Evolutionary conservation across 2,797 vertebrate genomes (phyloP).

Genomic region (Heliangelus exortis): DNA sequence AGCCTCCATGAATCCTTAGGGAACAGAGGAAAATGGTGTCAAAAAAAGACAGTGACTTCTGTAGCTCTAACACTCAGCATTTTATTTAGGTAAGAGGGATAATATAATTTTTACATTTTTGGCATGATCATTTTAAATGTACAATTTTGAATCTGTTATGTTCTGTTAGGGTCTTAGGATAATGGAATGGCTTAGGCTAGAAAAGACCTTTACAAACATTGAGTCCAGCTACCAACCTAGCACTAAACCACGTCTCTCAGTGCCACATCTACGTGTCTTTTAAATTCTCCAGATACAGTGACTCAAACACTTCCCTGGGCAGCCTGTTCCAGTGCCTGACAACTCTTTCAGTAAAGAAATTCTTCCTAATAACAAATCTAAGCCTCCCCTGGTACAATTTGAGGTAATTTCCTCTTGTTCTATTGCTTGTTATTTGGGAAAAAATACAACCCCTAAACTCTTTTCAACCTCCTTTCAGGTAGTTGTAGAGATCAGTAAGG

Average conservation of each 20-base stretch:
- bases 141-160: background rate
- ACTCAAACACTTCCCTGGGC: no score
- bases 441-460: background rate
- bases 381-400: background rate
- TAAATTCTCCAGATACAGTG: no score
- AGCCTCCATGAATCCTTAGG: background rate
- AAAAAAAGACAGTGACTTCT: background rate
- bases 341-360: no score
- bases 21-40: background rate
- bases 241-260: no score
- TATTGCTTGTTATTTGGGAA: background rate
- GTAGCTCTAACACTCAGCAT: background rate
- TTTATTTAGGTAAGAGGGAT: background rate
- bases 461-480: background rate
- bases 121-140: background rate
- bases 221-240: no score
- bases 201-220: no score
- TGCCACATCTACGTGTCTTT: no score
- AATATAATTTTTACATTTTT: background rate
- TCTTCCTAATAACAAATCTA: no score
- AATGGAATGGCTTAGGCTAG: background rate
- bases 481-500: background rate
- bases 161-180: background rate
- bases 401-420: background rate
- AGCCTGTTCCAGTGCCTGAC: no score